Evolutionary conservation across 2,888 invertebrate species (phyloP).

Genomic region (Tuberolachnus salignus): DNA sequence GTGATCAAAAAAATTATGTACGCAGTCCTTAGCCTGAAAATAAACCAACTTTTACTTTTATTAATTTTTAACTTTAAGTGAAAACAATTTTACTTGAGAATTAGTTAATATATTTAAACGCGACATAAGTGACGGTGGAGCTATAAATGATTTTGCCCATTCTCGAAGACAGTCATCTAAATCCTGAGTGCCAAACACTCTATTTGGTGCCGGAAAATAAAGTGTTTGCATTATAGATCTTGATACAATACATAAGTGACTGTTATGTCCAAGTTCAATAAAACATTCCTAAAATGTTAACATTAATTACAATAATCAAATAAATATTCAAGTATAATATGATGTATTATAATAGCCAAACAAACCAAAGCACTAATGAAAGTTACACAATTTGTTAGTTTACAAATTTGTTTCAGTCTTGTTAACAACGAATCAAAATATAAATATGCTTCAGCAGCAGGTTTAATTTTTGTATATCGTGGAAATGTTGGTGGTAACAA

Average conservation of each 20-base stretch:
- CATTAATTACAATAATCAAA: too few relatives aligned
- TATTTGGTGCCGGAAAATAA: conserved; percentile 68
- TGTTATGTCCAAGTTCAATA: conserved; percentile 86
- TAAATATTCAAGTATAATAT: neutral
- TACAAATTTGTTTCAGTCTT: conserved; percentile 80
- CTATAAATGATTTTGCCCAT: conserved; percentile 84
- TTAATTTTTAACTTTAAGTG: too few relatives aligned
- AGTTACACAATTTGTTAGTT: conserved; percentile 77
- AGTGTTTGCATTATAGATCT: conserved; percentile 86
- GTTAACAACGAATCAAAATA: conserved; percentile 84
- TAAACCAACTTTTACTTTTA: conserved; percentile 23
- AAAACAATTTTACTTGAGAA: conserved; percentile 65
- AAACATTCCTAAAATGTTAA: conserved; percentile 78
- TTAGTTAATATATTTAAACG: conserved; percentile 73
- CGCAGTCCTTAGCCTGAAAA: conserved; percentile 78
- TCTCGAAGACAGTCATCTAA: conserved; percentile 84
- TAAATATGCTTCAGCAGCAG: conserved; percentile 75
- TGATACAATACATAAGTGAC: conserved; percentile 84
- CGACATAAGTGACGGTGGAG: conserved; percentile 83
- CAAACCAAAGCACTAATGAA: conserved; percentile 83
- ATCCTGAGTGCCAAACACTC: conserved; percentile 69
- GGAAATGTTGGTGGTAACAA: conserved; percentile 98
- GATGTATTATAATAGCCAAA: conserved; percentile 43
- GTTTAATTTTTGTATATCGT: conserved; percentile 88
- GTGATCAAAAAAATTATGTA: conserved; percentile 86